Percentiles rank a stretch among this genome's conserved stretches.
Conservation (phyloP, 2,797 vertebrate species). For the Pseudotriccus pelzelni region DNA sequence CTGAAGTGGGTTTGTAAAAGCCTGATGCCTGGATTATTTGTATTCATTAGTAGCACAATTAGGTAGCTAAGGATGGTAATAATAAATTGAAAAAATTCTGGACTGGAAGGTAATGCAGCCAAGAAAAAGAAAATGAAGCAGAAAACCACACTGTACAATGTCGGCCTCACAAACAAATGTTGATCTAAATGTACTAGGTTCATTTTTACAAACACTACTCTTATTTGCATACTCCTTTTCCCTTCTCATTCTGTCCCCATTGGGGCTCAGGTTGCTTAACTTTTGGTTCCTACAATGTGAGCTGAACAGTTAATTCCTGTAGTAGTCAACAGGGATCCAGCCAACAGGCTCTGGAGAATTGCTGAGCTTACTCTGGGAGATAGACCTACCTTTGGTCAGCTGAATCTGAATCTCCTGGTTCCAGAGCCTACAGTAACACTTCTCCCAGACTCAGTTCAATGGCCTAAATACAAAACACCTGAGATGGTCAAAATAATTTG, state of each 20-base stretch:
- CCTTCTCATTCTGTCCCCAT: not conserved
- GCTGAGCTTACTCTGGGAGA: not conserved
- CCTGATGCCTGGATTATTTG: constrained; percentile 43
- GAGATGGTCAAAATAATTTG: not conserved
- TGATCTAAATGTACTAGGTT: not conserved
- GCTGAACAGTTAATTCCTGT: not conserved
- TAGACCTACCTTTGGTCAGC: not conserved
- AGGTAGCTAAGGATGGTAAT: constrained; percentile 51
- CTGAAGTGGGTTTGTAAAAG: constrained; percentile 25
- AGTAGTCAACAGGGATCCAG: not conserved
- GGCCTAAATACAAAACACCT: not conserved
- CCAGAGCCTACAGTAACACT: not conserved
- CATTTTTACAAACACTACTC: not conserved
- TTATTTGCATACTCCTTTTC: not conserved
- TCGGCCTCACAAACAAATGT: not conserved
- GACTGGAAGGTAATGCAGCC: constrained; percentile 15
- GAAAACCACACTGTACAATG: not conserved
- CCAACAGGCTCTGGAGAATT: not conserved
- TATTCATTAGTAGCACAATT: constrained; percentile 57
- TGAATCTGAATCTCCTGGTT: not conserved
- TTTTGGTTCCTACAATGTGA: not conserved
- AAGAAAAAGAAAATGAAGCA: constrained; percentile 42
- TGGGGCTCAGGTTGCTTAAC: not conserved
- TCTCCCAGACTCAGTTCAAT: not conserved
- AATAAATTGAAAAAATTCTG: constrained; percentile 47